phyloP scores from a whole-genome alignment of 2,888 invertebrate genomes.

The Eilema depressum region DNA sequence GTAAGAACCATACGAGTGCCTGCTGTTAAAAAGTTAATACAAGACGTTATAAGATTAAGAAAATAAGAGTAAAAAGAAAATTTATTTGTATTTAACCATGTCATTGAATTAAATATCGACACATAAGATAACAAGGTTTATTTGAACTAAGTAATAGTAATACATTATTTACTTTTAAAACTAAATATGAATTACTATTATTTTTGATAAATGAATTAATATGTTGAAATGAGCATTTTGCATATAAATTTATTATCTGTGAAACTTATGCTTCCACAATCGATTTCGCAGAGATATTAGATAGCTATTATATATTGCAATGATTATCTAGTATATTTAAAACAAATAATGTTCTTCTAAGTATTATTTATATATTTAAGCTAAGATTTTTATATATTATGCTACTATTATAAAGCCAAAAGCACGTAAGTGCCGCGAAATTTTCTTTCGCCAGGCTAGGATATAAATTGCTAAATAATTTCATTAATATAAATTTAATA shows the following conservation, averaged over 20 bases:
- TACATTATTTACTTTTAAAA: too few species aligned
- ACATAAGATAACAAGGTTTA: background rate
- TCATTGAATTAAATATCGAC: background rate
- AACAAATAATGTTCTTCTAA: background rate
- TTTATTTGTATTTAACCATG: background rate
- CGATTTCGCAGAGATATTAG: background rate
- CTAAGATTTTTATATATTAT: background rate
- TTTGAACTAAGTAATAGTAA: too few species aligned
- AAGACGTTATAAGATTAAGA: background rate
- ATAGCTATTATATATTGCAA: background rate
- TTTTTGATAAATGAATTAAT: background rate
- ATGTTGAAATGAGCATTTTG: background rate
- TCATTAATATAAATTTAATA: background rate
- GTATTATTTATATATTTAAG: background rate
- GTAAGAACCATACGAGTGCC: background rate
- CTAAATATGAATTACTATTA: background rate
- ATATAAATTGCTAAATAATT: background rate
- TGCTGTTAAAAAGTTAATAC: background rate
- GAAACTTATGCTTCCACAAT: background rate
- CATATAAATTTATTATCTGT: background rate
- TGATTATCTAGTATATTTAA: background rate
- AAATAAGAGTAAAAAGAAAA: background rate
- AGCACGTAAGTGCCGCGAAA: background rate
- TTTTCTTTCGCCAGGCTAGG: background rate
- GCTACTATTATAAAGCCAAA: background rate